Evolutionary conservation across 2,888 invertebrate species (phyloP).

Genomic region (Tigriopus californicus): DNA sequence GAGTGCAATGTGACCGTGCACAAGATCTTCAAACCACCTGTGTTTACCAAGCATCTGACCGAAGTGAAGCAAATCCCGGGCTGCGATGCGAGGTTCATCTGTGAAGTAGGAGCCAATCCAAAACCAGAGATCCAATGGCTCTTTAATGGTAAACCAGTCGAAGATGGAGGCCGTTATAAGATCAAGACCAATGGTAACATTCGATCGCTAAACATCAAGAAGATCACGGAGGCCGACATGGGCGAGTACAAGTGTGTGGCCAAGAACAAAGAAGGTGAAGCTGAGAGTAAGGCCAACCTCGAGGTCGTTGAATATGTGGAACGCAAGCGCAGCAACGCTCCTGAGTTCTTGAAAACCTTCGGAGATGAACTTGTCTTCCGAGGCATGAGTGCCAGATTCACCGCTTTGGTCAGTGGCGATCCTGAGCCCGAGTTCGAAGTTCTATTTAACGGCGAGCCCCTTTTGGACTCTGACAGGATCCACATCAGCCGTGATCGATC

Average conservation of each 20-base stretch:
- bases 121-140: slow-evolving; percentile 70
- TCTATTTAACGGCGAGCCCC: slow-evolving; percentile 56
- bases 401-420: slow-evolving; percentile 68
- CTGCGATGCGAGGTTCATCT: slow-evolving; percentile 62
- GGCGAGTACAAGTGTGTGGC: slow-evolving; percentile 60
- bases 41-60: slow-evolving; percentile 51
- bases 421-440: slow-evolving; percentile 76
- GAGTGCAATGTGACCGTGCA: slow-evolving; percentile 50
- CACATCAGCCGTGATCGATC: slow-evolving; percentile 62
- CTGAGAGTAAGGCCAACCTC: slow-evolving; percentile 43
- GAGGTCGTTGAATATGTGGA: slow-evolving; percentile 66
- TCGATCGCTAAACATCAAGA: slow-evolving; percentile 50
- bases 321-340: slow-evolving; percentile 58
- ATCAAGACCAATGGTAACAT: slow-evolving; percentile 34
- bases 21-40: slow-evolving; percentile 59
- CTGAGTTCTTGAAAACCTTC: slow-evolving; percentile 69
- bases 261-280: slow-evolving; percentile 57
- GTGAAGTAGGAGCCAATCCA: slow-evolving; percentile 58
- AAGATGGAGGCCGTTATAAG: slow-evolving; percentile 45
- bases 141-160: slow-evolving; percentile 54
- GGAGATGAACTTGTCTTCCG: slow-evolving; percentile 69
- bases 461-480: slow-evolving; percentile 55
- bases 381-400: slow-evolving; percentile 76
- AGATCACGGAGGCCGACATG: slow-evolving; percentile 44
- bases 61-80: slow-evolving; percentile 52